These are phyloP conservation scores for Tachina lurida DNA, from an alignment of 2,888 invertebrate species.

Conservation along the genomic window DNA sequence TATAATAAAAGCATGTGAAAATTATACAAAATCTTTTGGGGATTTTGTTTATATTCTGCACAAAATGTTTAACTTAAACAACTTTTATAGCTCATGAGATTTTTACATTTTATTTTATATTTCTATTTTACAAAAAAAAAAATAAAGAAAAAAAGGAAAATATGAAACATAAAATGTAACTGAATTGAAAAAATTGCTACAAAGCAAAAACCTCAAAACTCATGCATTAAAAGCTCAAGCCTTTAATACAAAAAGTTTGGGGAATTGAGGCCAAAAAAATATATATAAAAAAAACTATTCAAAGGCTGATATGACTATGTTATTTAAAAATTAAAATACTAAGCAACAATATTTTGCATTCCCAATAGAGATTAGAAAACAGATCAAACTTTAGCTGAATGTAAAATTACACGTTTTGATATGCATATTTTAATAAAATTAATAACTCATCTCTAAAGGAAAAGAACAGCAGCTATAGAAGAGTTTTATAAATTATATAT, in stretches of 20 bases:
- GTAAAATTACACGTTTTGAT: no score
- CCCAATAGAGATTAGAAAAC: no score
- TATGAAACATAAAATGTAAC: neutral
- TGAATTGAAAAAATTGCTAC: no score
- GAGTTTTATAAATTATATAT: neutral
- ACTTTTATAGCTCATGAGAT: slow-evolving; percentile 62
- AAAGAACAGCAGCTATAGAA: neutral
- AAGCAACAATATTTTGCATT: no score
- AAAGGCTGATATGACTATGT: neutral
- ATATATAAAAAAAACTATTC: neutral
- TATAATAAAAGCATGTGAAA: neutral
- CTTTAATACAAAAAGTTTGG: neutral
- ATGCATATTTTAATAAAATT: neutral
- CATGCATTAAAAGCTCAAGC: neutral
- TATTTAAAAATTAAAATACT: neutral
- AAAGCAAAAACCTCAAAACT: neutral
- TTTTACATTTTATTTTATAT: slow-evolving; percentile 22
- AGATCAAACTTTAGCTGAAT: no score
- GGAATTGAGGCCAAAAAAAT: neutral
- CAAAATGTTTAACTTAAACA: slow-evolving; percentile 51
- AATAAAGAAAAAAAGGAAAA: neutral
- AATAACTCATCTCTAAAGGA: neutral
- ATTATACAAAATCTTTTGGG: slow-evolving; percentile 48
- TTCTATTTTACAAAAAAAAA: neutral
- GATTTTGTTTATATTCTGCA: slow-evolving; percentile 40